These are phyloP conservation scores for Oxyruncus cristatus DNA, from an alignment of 2,113 vertebrate species.

Conservation along the genomic window DNA sequence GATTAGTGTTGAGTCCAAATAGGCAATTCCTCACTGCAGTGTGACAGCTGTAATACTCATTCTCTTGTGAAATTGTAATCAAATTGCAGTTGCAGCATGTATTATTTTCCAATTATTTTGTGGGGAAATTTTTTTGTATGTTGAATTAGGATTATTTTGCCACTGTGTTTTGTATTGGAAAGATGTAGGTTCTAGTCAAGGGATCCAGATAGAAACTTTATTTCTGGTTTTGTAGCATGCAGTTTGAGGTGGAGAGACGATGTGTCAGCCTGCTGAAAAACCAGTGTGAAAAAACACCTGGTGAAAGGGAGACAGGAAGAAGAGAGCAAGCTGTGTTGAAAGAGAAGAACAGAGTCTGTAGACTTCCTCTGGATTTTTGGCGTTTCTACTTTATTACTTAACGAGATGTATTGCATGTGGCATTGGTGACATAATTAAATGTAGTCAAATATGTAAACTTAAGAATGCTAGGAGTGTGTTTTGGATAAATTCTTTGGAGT, in stretches of 20 bases:
- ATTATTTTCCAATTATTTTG: not conserved
- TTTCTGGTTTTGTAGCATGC: not conserved
- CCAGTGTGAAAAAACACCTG: not conserved
- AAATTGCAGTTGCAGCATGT: not conserved
- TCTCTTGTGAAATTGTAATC: slow-evolving; percentile 12
- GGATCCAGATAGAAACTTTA: not conserved
- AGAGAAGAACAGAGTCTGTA: not conserved
- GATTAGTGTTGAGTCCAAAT: not conserved
- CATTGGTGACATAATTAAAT: not conserved
- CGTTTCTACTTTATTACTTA: not conserved
- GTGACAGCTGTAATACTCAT: not conserved
- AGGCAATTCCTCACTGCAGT: not conserved
- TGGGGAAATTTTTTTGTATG: not conserved
- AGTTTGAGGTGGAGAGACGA: not conserved
- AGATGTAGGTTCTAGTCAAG: not conserved
- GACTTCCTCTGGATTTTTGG: not conserved
- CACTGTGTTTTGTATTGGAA: not conserved
- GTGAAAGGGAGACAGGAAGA: not conserved
- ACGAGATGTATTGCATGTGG: not conserved
- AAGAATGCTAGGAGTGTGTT: not conserved
- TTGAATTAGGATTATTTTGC: not conserved
- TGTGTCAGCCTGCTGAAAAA: not conserved
- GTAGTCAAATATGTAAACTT: not conserved
- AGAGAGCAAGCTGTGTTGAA: not conserved
- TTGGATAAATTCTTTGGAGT: not conserved